phyloP scores from a whole-genome alignment of 1,140 invertebrate species.

The Cyclina sinensis region DNA sequence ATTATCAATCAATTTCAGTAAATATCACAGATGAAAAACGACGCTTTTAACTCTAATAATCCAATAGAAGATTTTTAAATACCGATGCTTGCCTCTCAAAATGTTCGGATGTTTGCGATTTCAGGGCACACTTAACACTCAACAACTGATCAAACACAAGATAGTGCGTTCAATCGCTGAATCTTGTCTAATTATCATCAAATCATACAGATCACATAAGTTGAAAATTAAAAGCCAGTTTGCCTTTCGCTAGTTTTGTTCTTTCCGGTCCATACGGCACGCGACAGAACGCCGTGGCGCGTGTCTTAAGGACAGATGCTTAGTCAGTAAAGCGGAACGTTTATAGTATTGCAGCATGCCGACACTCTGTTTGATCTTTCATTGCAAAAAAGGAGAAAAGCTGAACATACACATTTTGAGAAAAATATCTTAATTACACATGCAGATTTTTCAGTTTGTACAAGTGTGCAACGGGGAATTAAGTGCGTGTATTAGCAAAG shows the following conservation, averaged over 20 bases:
- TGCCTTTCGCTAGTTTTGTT: not conserved
- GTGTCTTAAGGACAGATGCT: slow-evolving; percentile 34
- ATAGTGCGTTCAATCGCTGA: not conserved
- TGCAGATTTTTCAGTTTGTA: too few relatives aligned
- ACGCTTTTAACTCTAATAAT: slow-evolving; percentile 26
- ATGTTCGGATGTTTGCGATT: slow-evolving; percentile 31
- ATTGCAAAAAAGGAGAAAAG: not conserved
- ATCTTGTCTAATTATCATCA: slow-evolving; percentile 29
- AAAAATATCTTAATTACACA: too few relatives aligned
- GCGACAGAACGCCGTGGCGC: slow-evolving; percentile 38
- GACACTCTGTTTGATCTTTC: not conserved
- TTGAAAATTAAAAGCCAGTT: not conserved
- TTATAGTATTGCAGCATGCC: not conserved
- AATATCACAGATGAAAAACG: slow-evolving; percentile 50
- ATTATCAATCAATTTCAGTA: slow-evolving; percentile 43
- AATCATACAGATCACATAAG: slow-evolving; percentile 20
- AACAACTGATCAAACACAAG: slow-evolving; percentile 34
- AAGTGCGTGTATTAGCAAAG: too few relatives aligned
- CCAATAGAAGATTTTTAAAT: slow-evolving; percentile 31
- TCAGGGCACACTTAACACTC: not conserved
- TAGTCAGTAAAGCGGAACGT: not conserved
- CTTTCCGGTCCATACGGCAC: slow-evolving; percentile 37
- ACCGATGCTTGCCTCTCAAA: slow-evolving; percentile 16
- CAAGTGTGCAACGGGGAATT: too few relatives aligned
- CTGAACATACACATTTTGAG: too few relatives aligned